Evolutionary conservation across 2,888 invertebrate species (phyloP), one percentile per base, ranked within the genome.

Genomic region (Nomada fucata): DNA sequence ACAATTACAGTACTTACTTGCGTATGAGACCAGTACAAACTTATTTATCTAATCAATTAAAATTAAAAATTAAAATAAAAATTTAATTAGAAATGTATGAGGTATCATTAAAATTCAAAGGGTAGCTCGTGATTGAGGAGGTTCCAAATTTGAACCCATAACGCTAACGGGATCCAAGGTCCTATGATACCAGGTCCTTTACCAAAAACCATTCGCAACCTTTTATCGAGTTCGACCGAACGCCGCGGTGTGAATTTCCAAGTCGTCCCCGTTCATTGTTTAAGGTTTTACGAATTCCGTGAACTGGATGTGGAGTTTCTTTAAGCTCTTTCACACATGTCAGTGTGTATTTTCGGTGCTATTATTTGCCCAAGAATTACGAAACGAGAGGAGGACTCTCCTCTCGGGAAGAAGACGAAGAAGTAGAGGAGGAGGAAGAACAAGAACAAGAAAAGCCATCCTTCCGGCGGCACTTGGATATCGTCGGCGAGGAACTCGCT

Each of bases 321-420:
- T 78, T 76, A 52, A 75, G 78, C 74, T 69, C 77, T 78, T 81
- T 82, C 85, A 73, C 84, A 81, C 82, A 72, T 76, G 36, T 67
- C 72, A 10, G 71, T 82, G 85, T 85, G 79, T 85, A 76, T 85
- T 85, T 82, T 85, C 53, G 85, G 82, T 68, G 69, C 76, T 78
- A 65, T 79, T 85, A 77, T 86, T 86, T 85, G 50, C 74, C 55
- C 63, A 85, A 68, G 74, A 83, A 86, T 86, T 85, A 85, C 76
- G 83, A 78, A 73, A 83, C 79, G 69, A 50, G 83, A 15, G 57
- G 74, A 72, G 78, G 65, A 73, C 64, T 57, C 72, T 63, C 75
- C 69, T 76, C 69, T 72, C 20, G 76, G 20, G 50, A 29, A 52
- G 64, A 15, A 23, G 50, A 36, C 36, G 36, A 7, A 61, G 50